phyloP scores from a whole-genome alignment of 2,113 vertebrate species.

The Centropristis striata region DNA sequence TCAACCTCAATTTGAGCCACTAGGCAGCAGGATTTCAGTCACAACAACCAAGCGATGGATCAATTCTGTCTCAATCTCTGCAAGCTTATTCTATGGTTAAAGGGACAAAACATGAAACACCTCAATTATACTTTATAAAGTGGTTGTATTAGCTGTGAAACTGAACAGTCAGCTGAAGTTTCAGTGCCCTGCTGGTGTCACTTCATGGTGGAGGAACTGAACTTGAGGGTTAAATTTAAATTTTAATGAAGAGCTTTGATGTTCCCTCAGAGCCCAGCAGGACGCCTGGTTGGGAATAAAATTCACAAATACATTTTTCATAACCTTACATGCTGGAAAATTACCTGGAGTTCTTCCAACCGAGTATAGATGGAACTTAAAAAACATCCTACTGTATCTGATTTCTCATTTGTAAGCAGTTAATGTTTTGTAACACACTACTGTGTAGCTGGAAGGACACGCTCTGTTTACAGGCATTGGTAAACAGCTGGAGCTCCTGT shows the following conservation, averaged over 20 bases:
- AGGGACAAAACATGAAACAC: not conserved
- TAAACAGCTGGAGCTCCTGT: no score
- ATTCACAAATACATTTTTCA: conserved; percentile 21
- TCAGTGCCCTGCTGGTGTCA: not conserved
- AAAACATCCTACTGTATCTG: no score
- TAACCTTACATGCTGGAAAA: conserved; percentile 12
- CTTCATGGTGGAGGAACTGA: not conserved
- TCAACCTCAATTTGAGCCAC: not conserved
- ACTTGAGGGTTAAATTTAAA: conserved; percentile 28
- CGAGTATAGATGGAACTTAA: not conserved
- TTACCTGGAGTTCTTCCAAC: not conserved
- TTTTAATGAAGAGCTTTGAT: conserved; percentile 50
- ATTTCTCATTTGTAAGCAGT: not conserved
- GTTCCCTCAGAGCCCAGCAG: not conserved
- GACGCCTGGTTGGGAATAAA: not conserved
- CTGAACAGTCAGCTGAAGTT: not conserved
- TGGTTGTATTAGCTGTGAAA: not conserved
- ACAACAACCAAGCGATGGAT: not conserved
- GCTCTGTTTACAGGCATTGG: no score
- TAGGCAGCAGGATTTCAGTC: not conserved
- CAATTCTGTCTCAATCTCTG: not conserved
- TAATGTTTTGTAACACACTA: not conserved
- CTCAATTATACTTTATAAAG: not conserved
- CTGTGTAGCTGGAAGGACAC: no score
- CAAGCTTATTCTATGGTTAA: not conserved